phyloP scores from a whole-genome alignment of 2,113 vertebrate species.

The Labrus mixtus region DNA sequence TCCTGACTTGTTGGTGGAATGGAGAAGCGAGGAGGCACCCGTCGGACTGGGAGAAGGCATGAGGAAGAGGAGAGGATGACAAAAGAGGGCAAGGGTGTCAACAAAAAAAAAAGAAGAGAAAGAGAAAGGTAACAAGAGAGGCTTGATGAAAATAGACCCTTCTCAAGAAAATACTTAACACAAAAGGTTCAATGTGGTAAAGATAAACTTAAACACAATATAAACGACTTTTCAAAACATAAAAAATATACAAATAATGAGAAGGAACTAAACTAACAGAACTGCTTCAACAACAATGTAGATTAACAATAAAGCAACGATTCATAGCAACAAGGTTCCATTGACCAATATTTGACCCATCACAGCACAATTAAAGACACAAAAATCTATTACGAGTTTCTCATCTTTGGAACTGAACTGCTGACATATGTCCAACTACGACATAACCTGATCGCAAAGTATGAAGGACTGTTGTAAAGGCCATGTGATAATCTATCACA shows the following conservation, averaged over 20 bases:
- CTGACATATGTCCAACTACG: slow-evolving; percentile 36
- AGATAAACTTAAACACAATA: slow-evolving; percentile 79
- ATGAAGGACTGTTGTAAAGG: slow-evolving; percentile 51
- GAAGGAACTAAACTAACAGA: slow-evolving; percentile 89
- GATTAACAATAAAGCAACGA: slow-evolving; percentile 96
- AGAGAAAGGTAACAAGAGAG: slow-evolving; percentile 87
- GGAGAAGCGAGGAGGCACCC: slow-evolving; percentile 97
- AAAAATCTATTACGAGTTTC: slow-evolving; percentile 99
- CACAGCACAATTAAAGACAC: slow-evolving; percentile 98
- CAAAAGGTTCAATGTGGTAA: slow-evolving; percentile 76
- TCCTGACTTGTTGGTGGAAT: slow-evolving; percentile 96
- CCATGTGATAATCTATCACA: slow-evolving; percentile 74
- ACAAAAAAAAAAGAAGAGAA: slow-evolving; percentile 71
- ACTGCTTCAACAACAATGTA: slow-evolving; percentile 97
- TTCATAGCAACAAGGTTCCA: slow-evolving; percentile 99
- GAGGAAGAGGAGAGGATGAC: slow-evolving; percentile 80
- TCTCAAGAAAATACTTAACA: slow-evolving; percentile 73
- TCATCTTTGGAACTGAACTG: slow-evolving; percentile 91
- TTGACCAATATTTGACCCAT: slow-evolving; percentile 96
- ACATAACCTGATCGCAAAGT: slow-evolving; percentile 55
- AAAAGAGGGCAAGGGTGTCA: slow-evolving; percentile 83
- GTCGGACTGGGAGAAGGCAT: slow-evolving; percentile 90
- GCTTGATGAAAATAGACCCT: slow-evolving; percentile 79
- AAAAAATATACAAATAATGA: slow-evolving; percentile 81
- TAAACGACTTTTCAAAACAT: slow-evolving; percentile 71